Evolutionary conservation across 1,140 invertebrate species (phyloP).

Genomic region (Brachionus calyciflorus): DNA sequence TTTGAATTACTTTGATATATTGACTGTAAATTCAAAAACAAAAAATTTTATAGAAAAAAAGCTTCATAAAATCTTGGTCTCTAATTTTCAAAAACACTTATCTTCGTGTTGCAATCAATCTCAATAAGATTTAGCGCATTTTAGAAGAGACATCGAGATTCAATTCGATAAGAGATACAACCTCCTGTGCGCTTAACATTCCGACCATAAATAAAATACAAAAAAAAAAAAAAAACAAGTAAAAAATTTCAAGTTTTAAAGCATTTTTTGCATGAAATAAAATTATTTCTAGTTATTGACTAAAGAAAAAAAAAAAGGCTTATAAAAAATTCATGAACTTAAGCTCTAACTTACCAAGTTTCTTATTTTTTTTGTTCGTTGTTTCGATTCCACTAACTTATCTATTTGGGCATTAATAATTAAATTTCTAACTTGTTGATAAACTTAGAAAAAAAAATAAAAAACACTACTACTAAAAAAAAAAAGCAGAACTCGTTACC

Average conservation of each 20-base stretch:
- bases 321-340: conserved; percentile 4
- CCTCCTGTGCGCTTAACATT: no score
- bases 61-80: neutral
- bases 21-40: neutral
- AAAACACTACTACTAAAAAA: no score
- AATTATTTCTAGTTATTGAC: conserved; percentile 7
- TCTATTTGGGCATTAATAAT: conserved; percentile 38
- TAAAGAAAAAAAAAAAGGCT: no score
- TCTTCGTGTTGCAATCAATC: neutral
- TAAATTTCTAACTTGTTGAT: neutral
- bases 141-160: neutral
- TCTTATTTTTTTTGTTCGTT: conserved; percentile 1
- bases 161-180: neutral
- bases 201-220: neutral
- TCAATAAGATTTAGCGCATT: neutral
- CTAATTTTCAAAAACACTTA: neutral
- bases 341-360: neutral
- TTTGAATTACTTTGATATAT: neutral
- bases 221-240: neutral
- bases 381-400: conserved; percentile 25
- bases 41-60: neutral
- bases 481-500: no score
- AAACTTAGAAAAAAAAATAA: no score
- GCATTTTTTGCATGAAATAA: conserved; percentile 28
- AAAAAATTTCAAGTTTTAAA: conserved; percentile 36